These are phyloP conservation scores for Lasioglossum albipes DNA, from an alignment of 1,140 invertebrate species.

Conservation along the genomic window DNA sequence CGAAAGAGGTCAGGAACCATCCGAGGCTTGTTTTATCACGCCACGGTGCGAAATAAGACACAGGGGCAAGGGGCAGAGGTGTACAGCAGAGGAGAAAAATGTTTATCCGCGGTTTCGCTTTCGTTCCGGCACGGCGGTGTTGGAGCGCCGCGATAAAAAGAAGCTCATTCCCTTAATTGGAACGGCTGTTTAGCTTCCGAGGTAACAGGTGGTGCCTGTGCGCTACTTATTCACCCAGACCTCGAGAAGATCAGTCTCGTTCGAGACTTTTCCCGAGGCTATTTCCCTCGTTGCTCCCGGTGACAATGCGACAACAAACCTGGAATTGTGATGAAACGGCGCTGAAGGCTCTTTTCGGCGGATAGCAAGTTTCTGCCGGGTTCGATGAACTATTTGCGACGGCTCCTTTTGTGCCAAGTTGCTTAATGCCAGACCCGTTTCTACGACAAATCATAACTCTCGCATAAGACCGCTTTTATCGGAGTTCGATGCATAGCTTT, in stretches of 20 bases:
- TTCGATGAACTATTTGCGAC: too few relatives aligned
- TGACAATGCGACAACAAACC: neutral
- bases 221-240: slow-evolving; percentile 50
- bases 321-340: too few relatives aligned
- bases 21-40: slow-evolving; percentile 41
- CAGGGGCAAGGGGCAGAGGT: neutral
- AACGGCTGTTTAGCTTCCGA: slow-evolving; percentile 58
- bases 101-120: slow-evolving; percentile 59
- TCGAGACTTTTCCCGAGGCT: neutral
- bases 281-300: neutral
- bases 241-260: slow-evolving; percentile 32
- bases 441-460: too few relatives aligned
- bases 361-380: too few relatives aligned
- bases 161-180: slow-evolving; percentile 65
- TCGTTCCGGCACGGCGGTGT: slow-evolving; percentile 39
- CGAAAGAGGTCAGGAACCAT: slow-evolving; percentile 40
- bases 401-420: too few relatives aligned
- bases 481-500: too few relatives aligned
- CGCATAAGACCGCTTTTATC: too few relatives aligned
- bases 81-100: slow-evolving; percentile 27
- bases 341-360: too few relatives aligned
- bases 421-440: too few relatives aligned
- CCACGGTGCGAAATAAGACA: slow-evolving; percentile 49
- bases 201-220: slow-evolving; percentile 64
- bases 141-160: slow-evolving; percentile 50